phyloP scores from a whole-genome alignment of 2,113 vertebrate species.

The Orientallactaga bullata region DNA sequence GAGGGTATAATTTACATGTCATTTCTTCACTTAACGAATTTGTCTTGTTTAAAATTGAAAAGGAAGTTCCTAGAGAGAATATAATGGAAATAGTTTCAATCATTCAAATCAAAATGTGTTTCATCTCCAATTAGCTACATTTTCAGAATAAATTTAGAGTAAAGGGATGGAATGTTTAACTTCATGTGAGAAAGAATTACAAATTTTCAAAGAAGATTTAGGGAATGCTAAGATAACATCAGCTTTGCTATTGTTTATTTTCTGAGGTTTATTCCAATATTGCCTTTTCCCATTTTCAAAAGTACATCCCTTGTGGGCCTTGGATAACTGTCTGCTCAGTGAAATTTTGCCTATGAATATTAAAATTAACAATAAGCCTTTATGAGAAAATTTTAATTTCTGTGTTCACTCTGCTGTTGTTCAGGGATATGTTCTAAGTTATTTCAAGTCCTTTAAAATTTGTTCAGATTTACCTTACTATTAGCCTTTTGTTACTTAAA shows the following conservation, averaged over 20 bases:
- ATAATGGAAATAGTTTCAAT: conserved; percentile 33
- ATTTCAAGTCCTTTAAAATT: not conserved
- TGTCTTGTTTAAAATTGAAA: conserved; percentile 60
- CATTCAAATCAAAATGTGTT: conserved; percentile 38
- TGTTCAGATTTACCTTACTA: not conserved
- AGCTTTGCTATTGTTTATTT: too few relatives aligned
- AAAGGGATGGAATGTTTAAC: not conserved
- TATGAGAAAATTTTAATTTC: not conserved
- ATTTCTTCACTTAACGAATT: conserved; percentile 46
- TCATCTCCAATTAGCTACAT: conserved; percentile 7
- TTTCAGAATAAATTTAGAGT: not conserved
- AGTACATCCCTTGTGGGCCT: not conserved
- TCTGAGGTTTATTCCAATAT: too few relatives aligned
- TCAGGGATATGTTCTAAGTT: not conserved
- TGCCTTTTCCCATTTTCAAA: not conserved
- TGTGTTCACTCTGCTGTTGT: not conserved
- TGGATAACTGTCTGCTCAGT: not conserved
- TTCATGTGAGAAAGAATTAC: not conserved
- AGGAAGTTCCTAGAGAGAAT: conserved; percentile 2
- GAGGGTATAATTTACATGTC: conserved; percentile 36
- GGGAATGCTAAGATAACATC: not conserved
- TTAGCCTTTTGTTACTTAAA: not conserved
- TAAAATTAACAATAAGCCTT: not conserved
- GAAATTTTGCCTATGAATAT: not conserved
- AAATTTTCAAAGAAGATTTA: not conserved